Evolutionary conservation across 2,888 invertebrate genomes (phyloP).

Genomic region (Ennomos erosarius): DNA sequence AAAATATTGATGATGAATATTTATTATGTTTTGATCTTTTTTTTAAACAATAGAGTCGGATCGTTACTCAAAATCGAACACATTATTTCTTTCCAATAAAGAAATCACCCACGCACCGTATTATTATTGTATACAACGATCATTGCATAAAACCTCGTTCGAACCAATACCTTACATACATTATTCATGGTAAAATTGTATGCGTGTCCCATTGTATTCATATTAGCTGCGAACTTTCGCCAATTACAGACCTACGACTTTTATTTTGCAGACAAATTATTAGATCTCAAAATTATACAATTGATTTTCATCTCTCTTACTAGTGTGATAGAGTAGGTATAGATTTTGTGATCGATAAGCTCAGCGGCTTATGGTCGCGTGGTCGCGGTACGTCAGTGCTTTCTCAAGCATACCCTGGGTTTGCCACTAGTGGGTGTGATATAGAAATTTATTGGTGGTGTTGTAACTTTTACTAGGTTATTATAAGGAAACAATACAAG

Average conservation of each 20-base stretch:
- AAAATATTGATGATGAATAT: too few species aligned
- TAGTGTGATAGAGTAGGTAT: slow-evolving; percentile 33
- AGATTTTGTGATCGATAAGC: neutral
- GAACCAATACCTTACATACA: slow-evolving; percentile 59
- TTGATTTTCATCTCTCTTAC: slow-evolving; percentile 2
- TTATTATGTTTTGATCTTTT: too few species aligned
- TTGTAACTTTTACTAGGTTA: slow-evolving; percentile 22
- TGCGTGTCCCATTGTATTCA: slow-evolving; percentile 79
- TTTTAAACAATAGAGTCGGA: too few species aligned
- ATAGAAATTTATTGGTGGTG: slow-evolving; percentile 35
- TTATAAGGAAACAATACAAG: too few species aligned
- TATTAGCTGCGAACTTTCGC: slow-evolving; percentile 76
- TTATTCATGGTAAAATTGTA: slow-evolving; percentile 73
- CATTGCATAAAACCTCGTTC: slow-evolving; percentile 69
- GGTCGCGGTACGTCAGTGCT: slow-evolving; percentile 49
- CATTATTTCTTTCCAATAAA: neutral
- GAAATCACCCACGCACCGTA: slow-evolving; percentile 19
- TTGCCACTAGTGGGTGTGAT: slow-evolving; percentile 51
- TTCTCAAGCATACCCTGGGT: slow-evolving; percentile 64
- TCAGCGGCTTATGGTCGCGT: neutral
- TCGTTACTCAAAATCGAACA: neutral
- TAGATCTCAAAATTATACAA: neutral
- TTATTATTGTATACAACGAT: slow-evolving; percentile 59
- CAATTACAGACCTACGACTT: slow-evolving; percentile 56
- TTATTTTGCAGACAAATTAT: slow-evolving; percentile 1